phyloP scores from a whole-genome alignment of 2,797 vertebrate species.

The Pachyuromys duprasi region DNA sequence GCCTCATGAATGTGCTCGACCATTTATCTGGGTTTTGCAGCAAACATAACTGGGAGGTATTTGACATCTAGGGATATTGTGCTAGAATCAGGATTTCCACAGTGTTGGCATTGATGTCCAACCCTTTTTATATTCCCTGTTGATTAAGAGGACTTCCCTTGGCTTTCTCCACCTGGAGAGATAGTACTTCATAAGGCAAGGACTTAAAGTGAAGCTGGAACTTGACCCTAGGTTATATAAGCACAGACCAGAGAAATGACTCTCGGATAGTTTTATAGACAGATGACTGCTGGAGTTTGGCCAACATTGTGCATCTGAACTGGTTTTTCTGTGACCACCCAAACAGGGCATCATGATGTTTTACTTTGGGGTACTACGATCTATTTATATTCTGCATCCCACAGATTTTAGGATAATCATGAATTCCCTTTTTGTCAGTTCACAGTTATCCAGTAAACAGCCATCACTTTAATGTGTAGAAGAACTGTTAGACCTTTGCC shows the following conservation, averaged over 20 bases:
- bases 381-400: neutral
- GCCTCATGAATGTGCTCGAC: neutral
- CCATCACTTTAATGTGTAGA: neutral
- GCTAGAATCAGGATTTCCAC: neutral
- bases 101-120: neutral
- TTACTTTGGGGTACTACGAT: neutral
- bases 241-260: neutral
- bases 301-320: neutral
- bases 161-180: neutral
- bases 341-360: neutral
- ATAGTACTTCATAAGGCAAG: neutral
- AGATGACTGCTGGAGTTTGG: neutral
- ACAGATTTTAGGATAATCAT: neutral
- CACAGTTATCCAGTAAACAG: neutral
- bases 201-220: neutral
- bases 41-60: neutral
- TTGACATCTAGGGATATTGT: neutral
- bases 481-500: neutral
- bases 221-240: neutral
- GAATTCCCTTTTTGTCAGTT: neutral
- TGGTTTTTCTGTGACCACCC: neutral
- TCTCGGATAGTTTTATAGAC: neutral
- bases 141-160: neutral
- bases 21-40: constrained; percentile 7
- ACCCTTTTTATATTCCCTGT: neutral